Evolutionary conservation across 1,140 invertebrate species (phyloP).

Genomic region (Hylaeus anthracinus): DNA sequence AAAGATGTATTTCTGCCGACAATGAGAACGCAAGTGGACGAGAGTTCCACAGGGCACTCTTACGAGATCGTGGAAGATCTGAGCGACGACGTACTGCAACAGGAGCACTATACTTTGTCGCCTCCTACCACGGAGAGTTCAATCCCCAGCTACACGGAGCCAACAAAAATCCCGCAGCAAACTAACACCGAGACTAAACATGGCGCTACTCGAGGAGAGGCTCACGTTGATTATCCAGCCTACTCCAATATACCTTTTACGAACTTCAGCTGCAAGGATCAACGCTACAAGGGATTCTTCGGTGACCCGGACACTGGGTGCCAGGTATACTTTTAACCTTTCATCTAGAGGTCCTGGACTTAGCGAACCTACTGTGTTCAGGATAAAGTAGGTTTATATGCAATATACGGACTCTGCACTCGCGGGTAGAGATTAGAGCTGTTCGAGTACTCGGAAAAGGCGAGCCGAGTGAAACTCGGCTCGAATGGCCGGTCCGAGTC

Average conservation of each 20-base stretch:
- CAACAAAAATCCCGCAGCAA: constrained; percentile 47
- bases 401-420: no score
- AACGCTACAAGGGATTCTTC: constrained; percentile 94
- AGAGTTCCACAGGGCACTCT: constrained; percentile 51
- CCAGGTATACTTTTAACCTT: constrained; percentile 82
- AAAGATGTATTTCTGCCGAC: constrained; percentile 47
- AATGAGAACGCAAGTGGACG: constrained; percentile 28
- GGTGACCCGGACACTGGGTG: constrained; percentile 92
- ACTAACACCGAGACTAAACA: constrained; percentile 69
- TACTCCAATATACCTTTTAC: constrained; percentile 89
- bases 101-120: constrained; percentile 57
- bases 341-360: not conserved
- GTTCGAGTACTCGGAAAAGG: no score
- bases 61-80: constrained; percentile 70
- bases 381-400: no score
- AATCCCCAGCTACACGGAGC: constrained; percentile 40
- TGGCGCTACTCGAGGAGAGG: constrained; percentile 87
- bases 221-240: constrained; percentile 92
- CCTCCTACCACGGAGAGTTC: constrained; percentile 56
- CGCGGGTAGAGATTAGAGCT: no score
- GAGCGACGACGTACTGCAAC: constrained; percentile 62
- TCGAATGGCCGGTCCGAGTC: no score
- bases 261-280: constrained; percentile 90
- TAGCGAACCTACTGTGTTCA: not conserved
- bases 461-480: no score